A percentile compares a stretch with the other conserved stretches of the same genome.
Conservation (phyloP, 1,140 invertebrate genomes). For the Lordiphosa collinella region DNA sequence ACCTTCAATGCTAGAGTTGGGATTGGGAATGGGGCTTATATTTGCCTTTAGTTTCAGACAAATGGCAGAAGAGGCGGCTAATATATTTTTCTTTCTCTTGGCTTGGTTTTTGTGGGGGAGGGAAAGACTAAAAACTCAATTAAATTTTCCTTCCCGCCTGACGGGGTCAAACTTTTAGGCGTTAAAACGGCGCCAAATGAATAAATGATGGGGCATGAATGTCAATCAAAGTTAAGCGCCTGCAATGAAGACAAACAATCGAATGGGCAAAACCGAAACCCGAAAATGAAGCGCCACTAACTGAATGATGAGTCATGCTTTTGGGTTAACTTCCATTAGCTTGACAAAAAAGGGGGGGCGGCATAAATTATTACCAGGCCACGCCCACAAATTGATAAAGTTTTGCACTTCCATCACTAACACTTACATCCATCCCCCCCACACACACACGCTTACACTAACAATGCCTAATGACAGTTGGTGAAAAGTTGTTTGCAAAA, state of each 20-base stretch:
- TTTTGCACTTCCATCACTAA: slow-evolving; percentile 27
- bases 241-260: slow-evolving; percentile 56
- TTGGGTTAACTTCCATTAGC: slow-evolving; percentile 51
- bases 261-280: slow-evolving; percentile 18
- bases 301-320: slow-evolving; percentile 60
- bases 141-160: slow-evolving; percentile 23
- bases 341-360: slow-evolving; percentile 12
- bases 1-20: neutral
- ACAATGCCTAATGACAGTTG: slow-evolving; percentile 75
- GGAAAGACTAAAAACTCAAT: slow-evolving; percentile 30
- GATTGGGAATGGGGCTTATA: slow-evolving; percentile 27
- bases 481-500: slow-evolving; percentile 52
- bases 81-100: slow-evolving; percentile 18
- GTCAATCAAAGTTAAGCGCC: slow-evolving; percentile 70
- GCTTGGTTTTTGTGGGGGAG: neutral
- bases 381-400: slow-evolving; percentile 67
- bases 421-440: neutral
- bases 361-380: slow-evolving; percentile 65
- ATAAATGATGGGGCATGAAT: slow-evolving; percentile 75
- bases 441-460: slow-evolving; percentile 14
- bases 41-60: slow-evolving; percentile 35
- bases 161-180: slow-evolving; percentile 34
- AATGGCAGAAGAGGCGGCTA: slow-evolving; percentile 28
- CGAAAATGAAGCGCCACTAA: slow-evolving; percentile 43
- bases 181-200: slow-evolving; percentile 68